Evolutionary conservation across 2,113 vertebrate genomes (phyloP).

Genomic region (Actinemys pallida): DNA sequence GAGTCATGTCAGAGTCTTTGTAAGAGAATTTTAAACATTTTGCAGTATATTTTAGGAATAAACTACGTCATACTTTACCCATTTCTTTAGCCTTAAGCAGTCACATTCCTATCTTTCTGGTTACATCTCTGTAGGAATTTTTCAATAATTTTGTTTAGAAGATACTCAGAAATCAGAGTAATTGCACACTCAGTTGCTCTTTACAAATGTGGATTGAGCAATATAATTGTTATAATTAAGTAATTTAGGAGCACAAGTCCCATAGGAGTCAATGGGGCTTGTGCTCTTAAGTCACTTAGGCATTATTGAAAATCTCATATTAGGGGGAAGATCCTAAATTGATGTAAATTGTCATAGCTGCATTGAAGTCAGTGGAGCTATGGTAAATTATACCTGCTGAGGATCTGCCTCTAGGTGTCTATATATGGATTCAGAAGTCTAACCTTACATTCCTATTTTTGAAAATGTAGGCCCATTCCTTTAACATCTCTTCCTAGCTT

Average conservation of each 20-base stretch:
- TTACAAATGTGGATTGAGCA: not conserved
- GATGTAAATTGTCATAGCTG: not conserved
- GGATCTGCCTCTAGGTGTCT: not conserved
- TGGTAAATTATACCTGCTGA: not conserved
- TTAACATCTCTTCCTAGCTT: not conserved
- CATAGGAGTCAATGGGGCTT: accelerated
- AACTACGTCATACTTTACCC: not conserved
- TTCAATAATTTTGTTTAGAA: not conserved
- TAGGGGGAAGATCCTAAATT: not conserved
- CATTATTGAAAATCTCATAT: not conserved
- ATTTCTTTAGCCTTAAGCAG: not conserved
- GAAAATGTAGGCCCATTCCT: not conserved
- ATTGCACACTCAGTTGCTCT: accelerated
- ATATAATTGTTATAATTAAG: not conserved
- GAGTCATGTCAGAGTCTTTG: not conserved
- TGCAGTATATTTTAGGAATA: not conserved
- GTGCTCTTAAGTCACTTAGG: accelerated
- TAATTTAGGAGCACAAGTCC: accelerated
- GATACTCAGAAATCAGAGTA: accelerated
- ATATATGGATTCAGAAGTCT: not conserved
- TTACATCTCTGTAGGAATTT: not conserved
- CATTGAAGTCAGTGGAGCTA: not conserved
- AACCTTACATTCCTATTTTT: not conserved
- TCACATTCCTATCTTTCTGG: not conserved
- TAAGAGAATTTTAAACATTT: not conserved